A percentile compares a stretch with the other conserved stretches of the same genome.
phyloP scores from a whole-genome alignment of 2,797 vertebrate genomes.

The Bovichtus variegatus region DNA sequence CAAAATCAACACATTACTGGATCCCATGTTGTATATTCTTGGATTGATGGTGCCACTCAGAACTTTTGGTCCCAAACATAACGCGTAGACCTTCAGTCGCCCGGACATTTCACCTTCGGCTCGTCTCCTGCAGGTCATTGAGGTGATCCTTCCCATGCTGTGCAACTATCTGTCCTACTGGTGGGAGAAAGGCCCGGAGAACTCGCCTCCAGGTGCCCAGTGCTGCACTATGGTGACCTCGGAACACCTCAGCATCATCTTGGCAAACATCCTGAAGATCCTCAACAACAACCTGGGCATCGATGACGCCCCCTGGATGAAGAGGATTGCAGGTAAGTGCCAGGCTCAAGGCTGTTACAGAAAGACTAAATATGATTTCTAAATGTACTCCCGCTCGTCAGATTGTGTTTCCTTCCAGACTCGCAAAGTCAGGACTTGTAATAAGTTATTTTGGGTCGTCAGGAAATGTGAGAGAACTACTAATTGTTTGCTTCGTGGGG shows the following conservation, averaged over 20 bases:
- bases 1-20: too few relatives aligned
- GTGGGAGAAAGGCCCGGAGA: slow-evolving; percentile 96
- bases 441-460: neutral
- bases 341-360: neutral
- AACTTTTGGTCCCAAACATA: too few relatives aligned
- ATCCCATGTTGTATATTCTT: too few relatives aligned
- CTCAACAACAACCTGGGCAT: slow-evolving; percentile 98
- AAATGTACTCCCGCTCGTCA: neutral
- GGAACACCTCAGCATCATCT: slow-evolving; percentile 93
- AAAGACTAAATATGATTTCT: neutral
- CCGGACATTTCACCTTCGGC: neutral
- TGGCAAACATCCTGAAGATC: slow-evolving; percentile 97
- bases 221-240: slow-evolving; percentile 96
- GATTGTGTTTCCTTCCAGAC: neutral
- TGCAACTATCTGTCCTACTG: slow-evolving; percentile 98
- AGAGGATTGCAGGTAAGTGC: slow-evolving; percentile 92
- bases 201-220: slow-evolving; percentile 79
- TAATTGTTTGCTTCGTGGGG: neutral
- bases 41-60: too few relatives aligned
- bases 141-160: slow-evolving; percentile 96
- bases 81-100: too few relatives aligned
- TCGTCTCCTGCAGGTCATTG: slow-evolving; percentile 84
- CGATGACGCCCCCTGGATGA: slow-evolving; percentile 99
- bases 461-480: neutral
- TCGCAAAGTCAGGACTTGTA: neutral